phyloP scores from a whole-genome alignment of 2,797 vertebrate genomes.

The Threskiornis aethiopicus region DNA sequence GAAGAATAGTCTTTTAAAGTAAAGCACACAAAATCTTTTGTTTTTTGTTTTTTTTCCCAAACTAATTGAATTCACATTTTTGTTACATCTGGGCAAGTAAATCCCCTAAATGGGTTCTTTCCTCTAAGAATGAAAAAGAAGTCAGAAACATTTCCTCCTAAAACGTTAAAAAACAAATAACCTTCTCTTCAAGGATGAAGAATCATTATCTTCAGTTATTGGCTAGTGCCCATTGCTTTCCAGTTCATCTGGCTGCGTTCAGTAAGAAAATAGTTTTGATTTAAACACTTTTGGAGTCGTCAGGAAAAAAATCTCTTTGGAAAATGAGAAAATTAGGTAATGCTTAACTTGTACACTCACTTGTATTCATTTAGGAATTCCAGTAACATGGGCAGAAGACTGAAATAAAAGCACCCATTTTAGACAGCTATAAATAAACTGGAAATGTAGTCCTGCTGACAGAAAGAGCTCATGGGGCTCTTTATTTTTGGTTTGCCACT shows the following conservation, averaged over 20 bases:
- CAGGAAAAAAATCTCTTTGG: neutral
- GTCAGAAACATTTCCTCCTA: neutral
- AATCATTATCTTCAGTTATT: neutral
- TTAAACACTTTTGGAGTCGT: neutral
- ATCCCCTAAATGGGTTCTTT: neutral
- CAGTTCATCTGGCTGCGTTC: neutral
- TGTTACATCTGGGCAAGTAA: neutral
- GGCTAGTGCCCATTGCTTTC: neutral
- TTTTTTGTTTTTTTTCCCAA: accelerated
- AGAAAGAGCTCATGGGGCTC: neutral
- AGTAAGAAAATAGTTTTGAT: neutral
- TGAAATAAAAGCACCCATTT: slow-evolving; percentile 1
- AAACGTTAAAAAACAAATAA: neutral
- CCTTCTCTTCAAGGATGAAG: neutral
- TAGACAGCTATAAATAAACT: neutral
- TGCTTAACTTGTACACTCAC: neutral
- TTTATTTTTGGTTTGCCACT: slow-evolving; percentile 10
- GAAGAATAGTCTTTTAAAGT: neutral
- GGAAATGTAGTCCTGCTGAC: neutral
- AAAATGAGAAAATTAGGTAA: neutral
- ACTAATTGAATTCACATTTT: neutral
- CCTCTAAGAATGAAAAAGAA: neutral
- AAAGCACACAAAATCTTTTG: neutral
- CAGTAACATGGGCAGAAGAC: neutral
- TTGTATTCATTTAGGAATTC: neutral